Evolutionary conservation across 2,113 vertebrate genomes (phyloP), one percentile per base, ranked within the genome.

Genomic region (Mellivora capensis): DNA sequence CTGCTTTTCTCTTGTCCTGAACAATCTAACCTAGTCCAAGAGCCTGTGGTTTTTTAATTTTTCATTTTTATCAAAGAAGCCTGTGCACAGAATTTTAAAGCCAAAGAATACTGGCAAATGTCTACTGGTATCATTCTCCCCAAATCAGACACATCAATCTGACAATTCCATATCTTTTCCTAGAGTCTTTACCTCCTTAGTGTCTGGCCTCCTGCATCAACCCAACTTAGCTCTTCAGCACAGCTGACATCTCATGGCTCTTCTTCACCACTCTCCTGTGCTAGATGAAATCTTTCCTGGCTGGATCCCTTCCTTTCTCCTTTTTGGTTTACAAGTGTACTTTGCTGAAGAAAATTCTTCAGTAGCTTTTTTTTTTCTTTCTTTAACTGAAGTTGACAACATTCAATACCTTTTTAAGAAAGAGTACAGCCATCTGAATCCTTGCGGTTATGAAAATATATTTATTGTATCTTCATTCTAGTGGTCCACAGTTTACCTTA

Each of bases 21-120:
- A 13, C 14, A 67, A 69, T 52, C 34, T 84, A 7, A 86, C 29
- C 0, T 18, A 93, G 13, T 44, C 49, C 27, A 77, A 14, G 91
- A 54, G 37, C n/a, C 96, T 88, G 69, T 18, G 15, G 31, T 47
- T 79, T 81, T 85, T 17, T 17, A 34, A 61, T 74, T 88, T 92
- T 97, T 77, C 17, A 49, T 76, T 96, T 87, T 92, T 95, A 42
- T 85, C 64, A 69, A 79, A 92, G 59, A 82, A 94, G 34, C 6
- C 44, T 39, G 9, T 21, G 11, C 8, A 49, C 15, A 87, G 54
- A 95, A 44, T 27, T 62, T 47, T 42, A 71, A 94, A 87, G 20
- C 12, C 42, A 76, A 81, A 92, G 44, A 59, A 37, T 39, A 83
- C 31, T 74, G 21, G 57, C 79, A 49, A 82, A 84, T 31, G 31